Evolutionary conservation across 2,113 vertebrate genomes (phyloP).

Genomic region (Casuarius casuarius): DNA sequence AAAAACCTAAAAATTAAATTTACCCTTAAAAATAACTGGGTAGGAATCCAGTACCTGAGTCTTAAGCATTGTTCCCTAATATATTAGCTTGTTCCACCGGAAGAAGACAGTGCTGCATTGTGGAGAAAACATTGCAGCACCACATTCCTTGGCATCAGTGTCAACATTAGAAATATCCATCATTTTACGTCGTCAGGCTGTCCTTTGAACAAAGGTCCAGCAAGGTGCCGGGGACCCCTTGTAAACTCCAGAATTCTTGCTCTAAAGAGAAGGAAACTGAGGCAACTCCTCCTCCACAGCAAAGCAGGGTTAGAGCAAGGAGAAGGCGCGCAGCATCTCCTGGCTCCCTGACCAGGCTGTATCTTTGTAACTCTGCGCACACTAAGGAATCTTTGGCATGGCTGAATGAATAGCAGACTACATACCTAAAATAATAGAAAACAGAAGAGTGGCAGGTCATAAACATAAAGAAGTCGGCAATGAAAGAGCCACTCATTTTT

Average conservation of each 20-base stretch:
- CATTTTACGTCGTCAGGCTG: neutral
- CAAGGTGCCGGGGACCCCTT: neutral
- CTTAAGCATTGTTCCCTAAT: neutral
- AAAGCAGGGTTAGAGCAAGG: neutral
- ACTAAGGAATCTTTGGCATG: neutral
- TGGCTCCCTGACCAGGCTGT: neutral
- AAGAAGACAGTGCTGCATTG: neutral
- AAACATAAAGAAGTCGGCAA: neutral
- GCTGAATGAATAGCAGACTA: constrained; percentile 25
- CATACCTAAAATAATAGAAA: constrained; percentile 32
- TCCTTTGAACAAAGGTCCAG: neutral
- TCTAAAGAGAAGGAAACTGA: neutral
- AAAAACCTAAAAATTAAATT: neutral
- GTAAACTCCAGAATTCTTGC: neutral
- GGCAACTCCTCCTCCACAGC: neutral
- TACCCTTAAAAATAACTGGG: neutral
- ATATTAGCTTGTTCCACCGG: neutral
- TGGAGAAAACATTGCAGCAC: neutral
- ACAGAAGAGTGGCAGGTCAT: neutral
- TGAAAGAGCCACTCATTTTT: neutral
- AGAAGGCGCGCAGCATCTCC: neutral
- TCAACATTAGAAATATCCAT: neutral
- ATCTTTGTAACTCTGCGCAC: neutral
- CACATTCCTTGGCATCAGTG: neutral
- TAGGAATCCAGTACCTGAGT: neutral